Base-by-base conservation (phyloP, 2,888 invertebrate species). In the Athalia circularis region DNA sequence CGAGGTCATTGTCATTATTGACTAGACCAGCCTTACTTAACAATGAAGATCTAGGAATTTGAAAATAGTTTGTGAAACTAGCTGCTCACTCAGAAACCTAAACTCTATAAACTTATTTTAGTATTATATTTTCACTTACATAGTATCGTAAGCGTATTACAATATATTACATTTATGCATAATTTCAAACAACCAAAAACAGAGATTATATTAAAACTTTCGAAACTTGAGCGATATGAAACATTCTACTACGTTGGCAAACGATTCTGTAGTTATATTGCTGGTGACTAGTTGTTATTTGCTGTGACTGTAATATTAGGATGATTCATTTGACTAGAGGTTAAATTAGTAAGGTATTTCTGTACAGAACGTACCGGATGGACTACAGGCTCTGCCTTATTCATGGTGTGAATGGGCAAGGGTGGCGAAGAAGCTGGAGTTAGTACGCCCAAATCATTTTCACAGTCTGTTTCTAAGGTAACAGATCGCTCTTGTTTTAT, bases 401-500 rank as follows among this genome's bases (percentile, higher is more conserved):
- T 85, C 7, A 77, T 67, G 5, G 82, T 83, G 54, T 83, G 82
- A 45, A 80, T 70, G 64, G 83, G 76, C 65, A 84, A 76, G 5
- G 85, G 84, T 13, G 88, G 88, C 4, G 88, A 87, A 8, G 88
- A 84, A 0, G 88, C 88, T n/a, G 89, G 89, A 4, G 89, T 89
- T 3, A 89, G 80, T 11, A 89, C 83, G 15, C 88, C 89, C 5
- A 89, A 82, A 72, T 83, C 83, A 77, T 81, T 82, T 48, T 87
- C 86, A 79, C 80, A 84, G 64, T 86, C 85, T 11, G 80, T 79
- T n/a, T 86, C 85, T 72, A 81, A 79, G 7, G 64, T 47, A 13
- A 80, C 77, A 15, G 82, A 79, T 13, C 83, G 84, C 48, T 86
- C 86, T 64, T 85, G 85, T 80, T 88, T 88, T 45, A 87, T 87